phyloP scores from a whole-genome alignment of 1,140 invertebrate genomes.

The Drosophila bocki region DNA sequence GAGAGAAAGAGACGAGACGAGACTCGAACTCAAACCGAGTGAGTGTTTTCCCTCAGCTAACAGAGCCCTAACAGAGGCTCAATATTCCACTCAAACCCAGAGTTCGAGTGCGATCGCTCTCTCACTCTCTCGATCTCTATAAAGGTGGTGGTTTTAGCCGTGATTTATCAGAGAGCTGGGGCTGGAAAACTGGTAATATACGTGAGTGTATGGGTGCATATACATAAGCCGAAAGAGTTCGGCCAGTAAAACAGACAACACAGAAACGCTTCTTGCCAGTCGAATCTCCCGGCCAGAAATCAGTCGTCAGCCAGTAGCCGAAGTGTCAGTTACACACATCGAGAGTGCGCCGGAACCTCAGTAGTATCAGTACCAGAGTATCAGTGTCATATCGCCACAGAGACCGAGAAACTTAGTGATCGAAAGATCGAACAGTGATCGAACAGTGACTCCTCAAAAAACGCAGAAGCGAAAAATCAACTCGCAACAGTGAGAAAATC shows the following conservation, averaged over 20 bases:
- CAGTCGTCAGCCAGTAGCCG: slow-evolving; percentile 83
- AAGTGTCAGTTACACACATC: slow-evolving; percentile 80
- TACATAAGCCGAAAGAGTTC: slow-evolving; percentile 60
- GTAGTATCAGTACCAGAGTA: background rate
- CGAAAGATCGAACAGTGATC: slow-evolving; percentile 17
- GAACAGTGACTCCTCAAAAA: slow-evolving; percentile 21
- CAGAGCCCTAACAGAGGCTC: slow-evolving; percentile 36
- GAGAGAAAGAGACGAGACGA: background rate
- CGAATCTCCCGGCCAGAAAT: slow-evolving; percentile 70
- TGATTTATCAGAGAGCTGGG: slow-evolving; percentile 66
- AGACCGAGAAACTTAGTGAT: slow-evolving; percentile 36
- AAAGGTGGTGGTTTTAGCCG: slow-evolving; percentile 45
- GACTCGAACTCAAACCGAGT: slow-evolving; percentile 2
- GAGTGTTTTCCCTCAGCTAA: slow-evolving; percentile 28
- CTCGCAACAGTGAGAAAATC: slow-evolving; percentile 37
- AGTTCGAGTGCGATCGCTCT: slow-evolving; percentile 32
- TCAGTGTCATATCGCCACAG: slow-evolving; percentile 18
- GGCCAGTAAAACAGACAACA: slow-evolving; percentile 63
- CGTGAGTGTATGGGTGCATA: slow-evolving; percentile 24
- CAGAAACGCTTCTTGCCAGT: slow-evolving; percentile 81
- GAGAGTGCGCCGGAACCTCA: slow-evolving; percentile 27
- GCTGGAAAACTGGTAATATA: slow-evolving; percentile 47
- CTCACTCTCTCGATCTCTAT: background rate
- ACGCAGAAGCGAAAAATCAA: slow-evolving; percentile 2
- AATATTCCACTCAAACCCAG: slow-evolving; percentile 13